phyloP scores from a whole-genome alignment of 2,888 invertebrate genomes.

The Galeopsomyia nigrocyanea region DNA sequence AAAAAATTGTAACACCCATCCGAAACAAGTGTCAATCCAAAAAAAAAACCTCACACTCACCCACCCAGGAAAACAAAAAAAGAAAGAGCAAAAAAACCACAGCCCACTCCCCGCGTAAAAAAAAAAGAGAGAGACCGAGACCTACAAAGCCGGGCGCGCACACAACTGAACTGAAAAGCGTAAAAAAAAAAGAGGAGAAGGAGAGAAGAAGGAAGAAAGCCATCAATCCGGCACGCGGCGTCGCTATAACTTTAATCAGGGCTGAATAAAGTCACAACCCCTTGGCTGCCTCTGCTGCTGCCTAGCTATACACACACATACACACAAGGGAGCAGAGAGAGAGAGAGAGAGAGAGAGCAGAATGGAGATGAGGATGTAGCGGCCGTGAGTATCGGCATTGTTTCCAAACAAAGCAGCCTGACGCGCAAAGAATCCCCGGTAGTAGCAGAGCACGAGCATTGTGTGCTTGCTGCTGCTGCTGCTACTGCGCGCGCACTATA shows the following conservation, averaged over 20 bases:
- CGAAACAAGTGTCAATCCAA: too few relatives aligned
- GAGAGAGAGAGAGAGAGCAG: conserved; percentile 55
- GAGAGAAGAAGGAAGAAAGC: too few relatives aligned
- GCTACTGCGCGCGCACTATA: conserved; percentile 53
- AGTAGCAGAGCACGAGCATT: conserved; percentile 61
- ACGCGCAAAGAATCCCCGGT: conserved; percentile 69
- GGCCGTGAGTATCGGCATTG: conserved; percentile 68
- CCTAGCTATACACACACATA: too few relatives aligned
- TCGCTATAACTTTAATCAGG: conserved; percentile 67
- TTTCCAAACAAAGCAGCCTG: conserved; percentile 69
- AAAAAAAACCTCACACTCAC: too few relatives aligned
- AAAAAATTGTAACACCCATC: too few relatives aligned
- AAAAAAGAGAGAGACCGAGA: too few relatives aligned
- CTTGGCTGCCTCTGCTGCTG: conserved; percentile 53
- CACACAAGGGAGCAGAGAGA: conserved; percentile 12
- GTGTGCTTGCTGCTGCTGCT: conserved; percentile 51
- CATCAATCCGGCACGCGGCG: conserved; percentile 33
- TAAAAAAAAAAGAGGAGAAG: too few relatives aligned
- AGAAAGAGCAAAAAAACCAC: conserved; percentile 36
- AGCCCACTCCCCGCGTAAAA: not conserved
- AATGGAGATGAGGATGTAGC: conserved; percentile 70
- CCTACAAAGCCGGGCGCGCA: not conserved
- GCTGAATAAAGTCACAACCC: conserved; percentile 64
- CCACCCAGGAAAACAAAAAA: too few relatives aligned
- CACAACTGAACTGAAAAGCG: too few relatives aligned